A percentile compares a stretch with the other conserved stretches of the same genome.
Evolutionary conservation across 2,888 invertebrate genomes (phyloP).

Genomic region (Agelastica alni): DNA sequence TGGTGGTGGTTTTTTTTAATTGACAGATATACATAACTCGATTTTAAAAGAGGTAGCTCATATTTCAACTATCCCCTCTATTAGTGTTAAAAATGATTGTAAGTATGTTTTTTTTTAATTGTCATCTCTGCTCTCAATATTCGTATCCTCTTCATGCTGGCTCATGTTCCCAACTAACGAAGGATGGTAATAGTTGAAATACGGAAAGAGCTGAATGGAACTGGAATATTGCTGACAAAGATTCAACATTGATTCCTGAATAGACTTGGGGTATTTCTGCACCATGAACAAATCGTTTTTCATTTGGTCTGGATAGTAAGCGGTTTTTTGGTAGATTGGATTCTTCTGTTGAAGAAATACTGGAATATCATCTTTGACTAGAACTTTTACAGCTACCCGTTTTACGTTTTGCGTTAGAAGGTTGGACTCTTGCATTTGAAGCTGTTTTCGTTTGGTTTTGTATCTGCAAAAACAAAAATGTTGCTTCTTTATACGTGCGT

Average conservation of each 20-base stretch:
- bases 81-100: no score
- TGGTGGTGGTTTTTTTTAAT: no score
- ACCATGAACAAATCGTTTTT: constrained; percentile 47
- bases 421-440: constrained; percentile 77
- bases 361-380: constrained; percentile 82
- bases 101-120: no score
- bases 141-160: constrained; percentile 46
- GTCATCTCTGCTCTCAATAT: constrained; percentile 39
- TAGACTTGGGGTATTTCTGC: constrained; percentile 52
- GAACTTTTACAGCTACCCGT: constrained; percentile 89
- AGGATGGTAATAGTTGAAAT: constrained; percentile 57
- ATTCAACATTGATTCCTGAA: constrained; percentile 56
- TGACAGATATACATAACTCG: no score
- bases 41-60: no score
- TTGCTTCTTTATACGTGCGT: no score
- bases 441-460: constrained; percentile 92
- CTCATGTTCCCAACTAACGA: constrained; percentile 43
- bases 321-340: constrained; percentile 42
- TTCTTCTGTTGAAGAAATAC: constrained; percentile 54
- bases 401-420: constrained; percentile 72
- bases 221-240: constrained; percentile 56
- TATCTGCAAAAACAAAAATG: no score
- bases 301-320: constrained; percentile 45
- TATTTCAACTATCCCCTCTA: no score
- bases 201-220: constrained; percentile 55